Evolutionary conservation across 1,140 invertebrate species (phyloP).

Genomic region (Stenopsyche tienmushanensis): DNA sequence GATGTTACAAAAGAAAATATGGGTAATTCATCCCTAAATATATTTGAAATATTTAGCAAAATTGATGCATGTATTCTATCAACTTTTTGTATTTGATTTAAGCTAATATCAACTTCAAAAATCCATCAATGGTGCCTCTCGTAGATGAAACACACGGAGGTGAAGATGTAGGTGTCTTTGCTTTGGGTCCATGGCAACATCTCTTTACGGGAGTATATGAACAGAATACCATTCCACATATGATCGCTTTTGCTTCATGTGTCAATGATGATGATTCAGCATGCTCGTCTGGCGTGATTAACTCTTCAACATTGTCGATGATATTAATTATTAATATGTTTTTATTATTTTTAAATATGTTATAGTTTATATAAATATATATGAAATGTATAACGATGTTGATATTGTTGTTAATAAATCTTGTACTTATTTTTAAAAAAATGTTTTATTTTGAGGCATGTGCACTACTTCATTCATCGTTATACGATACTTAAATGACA

Average conservation of each 20-base stretch:
- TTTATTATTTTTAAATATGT: not conserved
- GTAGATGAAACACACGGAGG: constrained; percentile 66
- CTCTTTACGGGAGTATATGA: constrained; percentile 65
- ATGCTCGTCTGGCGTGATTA: not conserved
- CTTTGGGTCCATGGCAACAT: constrained; percentile 64
- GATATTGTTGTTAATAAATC: no score
- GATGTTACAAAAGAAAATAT: constrained; percentile 28
- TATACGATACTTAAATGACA: not conserved
- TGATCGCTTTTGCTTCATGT: constrained; percentile 62
- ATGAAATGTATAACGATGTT: not conserved
- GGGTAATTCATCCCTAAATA: constrained; percentile 1
- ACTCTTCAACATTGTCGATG: not conserved
- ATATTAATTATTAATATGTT: not conserved
- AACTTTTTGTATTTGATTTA: not conserved
- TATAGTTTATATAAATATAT: not conserved
- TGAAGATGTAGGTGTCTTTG: constrained; percentile 68
- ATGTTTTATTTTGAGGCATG: no score
- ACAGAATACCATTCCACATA: constrained; percentile 63
- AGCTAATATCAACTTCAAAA: constrained; percentile 33
- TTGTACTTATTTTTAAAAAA: no score
- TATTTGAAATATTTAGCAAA: not conserved
- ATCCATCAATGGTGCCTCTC: constrained; percentile 55
- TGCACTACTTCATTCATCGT: not conserved
- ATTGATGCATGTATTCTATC: not conserved
- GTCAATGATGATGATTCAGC: constrained; percentile 41